Evolutionary conservation across 2,797 vertebrate genomes (phyloP), one percentile per base, ranked within the genome.

Genomic region (Semaprochilodus insignis): DNA sequence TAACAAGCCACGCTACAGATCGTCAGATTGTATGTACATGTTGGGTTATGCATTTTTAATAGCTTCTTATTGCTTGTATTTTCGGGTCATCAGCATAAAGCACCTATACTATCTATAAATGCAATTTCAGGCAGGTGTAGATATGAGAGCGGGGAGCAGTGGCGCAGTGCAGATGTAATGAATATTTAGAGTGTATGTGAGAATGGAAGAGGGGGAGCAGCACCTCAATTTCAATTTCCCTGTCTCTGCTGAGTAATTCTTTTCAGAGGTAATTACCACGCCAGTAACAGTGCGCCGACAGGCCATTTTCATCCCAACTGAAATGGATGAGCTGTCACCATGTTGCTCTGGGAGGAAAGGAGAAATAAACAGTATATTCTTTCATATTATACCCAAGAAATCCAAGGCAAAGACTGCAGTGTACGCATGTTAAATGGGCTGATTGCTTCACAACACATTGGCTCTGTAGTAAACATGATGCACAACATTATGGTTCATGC

Each of bases 181-280:
- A 78, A 83, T 76, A 81, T 78, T 71, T 15, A 62, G 15, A 44
- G 10, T 80, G 27, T 65, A 52, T 57, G 31, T 74, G 60, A 69
- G 73, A 51, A 4, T 52, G 73, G 77, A 66, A 81, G 82, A 87
- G 76, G 75, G 23, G 74, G 51, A 66, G 44, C 54, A 25, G 51
- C 76, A 57, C 48, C 21, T 66, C 71, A 23, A 78, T 78, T 81
- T 92, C 86, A 75, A 78, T 87, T 90, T 90, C 89, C 79, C 83
- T 90, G 65, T 80, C 57, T 81, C 85, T 91, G 92, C 90, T 92
- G 92, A 93, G 93, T 93, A 93, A 94, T 94, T 94, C 88, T 93
- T 94, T 94, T 94, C 90, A 91, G 90, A 92, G 87, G 90, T 92
- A 94, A 93, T 93, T 93, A 91, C 91, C 90, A 90, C 87, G 59